Percentiles rank a stretch among this genome's conserved stretches.
These are phyloP conservation scores for Pygmarrhopalites habei DNA, from an alignment of 1,140 invertebrate species.

Conservation along the genomic window DNA sequence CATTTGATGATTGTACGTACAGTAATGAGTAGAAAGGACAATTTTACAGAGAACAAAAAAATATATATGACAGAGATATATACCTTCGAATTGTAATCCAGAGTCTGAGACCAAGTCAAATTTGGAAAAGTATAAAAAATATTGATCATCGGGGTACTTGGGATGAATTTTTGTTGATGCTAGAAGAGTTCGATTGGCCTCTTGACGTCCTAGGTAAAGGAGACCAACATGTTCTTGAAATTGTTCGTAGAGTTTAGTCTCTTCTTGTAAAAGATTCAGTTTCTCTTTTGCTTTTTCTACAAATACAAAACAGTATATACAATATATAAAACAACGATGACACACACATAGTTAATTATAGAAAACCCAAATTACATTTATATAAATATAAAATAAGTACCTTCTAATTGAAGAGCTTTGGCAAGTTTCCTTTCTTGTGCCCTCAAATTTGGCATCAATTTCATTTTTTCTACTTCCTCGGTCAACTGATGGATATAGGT, in stretches of 20 bases:
- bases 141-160: neutral
- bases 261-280: neutral
- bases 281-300: neutral
- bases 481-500: no score
- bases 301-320: no score
- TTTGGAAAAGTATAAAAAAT: neutral
- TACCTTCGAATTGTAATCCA: neutral
- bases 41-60: no score
- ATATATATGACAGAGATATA: no score
- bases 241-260: neutral
- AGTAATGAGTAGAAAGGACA: neutral
- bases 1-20: neutral
- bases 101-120: neutral
- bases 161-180: slow-evolving; percentile 2
- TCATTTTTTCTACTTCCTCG: neutral
- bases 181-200: neutral
- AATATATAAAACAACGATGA: no score
- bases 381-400: neutral
- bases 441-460: neutral
- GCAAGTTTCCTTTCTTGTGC: neutral
- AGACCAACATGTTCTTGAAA: neutral
- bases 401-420: neutral
- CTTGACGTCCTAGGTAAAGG: neutral
- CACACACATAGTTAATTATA: neutral
- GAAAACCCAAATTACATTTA: neutral